phyloP scores from a whole-genome alignment of 2,888 invertebrate genomes.

The Eledona agricola region DNA sequence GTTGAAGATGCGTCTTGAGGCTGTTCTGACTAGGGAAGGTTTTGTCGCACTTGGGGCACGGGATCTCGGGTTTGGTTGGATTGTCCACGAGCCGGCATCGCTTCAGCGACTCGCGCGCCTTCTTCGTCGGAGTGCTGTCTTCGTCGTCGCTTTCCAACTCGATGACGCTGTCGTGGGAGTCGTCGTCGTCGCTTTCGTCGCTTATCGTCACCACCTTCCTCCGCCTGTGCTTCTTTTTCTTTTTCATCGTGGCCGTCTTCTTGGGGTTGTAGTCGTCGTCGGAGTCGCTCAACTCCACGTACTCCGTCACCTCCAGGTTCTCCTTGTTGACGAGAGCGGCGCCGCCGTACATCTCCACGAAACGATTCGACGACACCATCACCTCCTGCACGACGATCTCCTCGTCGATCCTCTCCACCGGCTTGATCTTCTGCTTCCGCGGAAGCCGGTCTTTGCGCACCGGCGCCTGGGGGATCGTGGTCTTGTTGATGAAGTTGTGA shows the following conservation, averaged over 20 bases:
- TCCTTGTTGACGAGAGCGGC: slow-evolving; percentile 16
- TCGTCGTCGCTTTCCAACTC: slow-evolving; percentile 50
- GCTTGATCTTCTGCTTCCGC: slow-evolving; percentile 61
- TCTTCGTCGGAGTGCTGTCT: slow-evolving; percentile 41
- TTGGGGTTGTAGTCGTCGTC: slow-evolving; percentile 55
- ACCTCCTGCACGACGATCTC: slow-evolving; percentile 61
- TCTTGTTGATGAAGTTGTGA: slow-evolving; percentile 57
- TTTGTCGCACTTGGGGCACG: slow-evolving; percentile 57
- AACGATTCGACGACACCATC: slow-evolving; percentile 57
- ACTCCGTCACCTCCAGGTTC: slow-evolving; percentile 47
- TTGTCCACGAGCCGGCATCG: slow-evolving; percentile 40
- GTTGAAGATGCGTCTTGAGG: slow-evolving; percentile 57
- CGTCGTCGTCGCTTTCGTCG: slow-evolving; percentile 44
- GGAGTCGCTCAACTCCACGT: slow-evolving; percentile 57
- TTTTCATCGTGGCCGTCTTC: no score
- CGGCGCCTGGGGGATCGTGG: slow-evolving; percentile 58
- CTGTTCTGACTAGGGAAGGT: slow-evolving; percentile 59
- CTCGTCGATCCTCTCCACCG: slow-evolving; percentile 56
- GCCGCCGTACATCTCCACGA: slow-evolving; percentile 47
- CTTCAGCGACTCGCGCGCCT: slow-evolving; percentile 38
- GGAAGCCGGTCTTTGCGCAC: slow-evolving; percentile 57
- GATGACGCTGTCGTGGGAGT: slow-evolving; percentile 41
- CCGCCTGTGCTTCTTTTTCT: slow-evolving; percentile 25
- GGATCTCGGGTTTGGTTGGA: slow-evolving; percentile 45
- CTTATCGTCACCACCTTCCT: slow-evolving; percentile 27